Evolutionary conservation across 1,140 invertebrate species (phyloP).

Genomic region (Drosophila ogumai): DNA sequence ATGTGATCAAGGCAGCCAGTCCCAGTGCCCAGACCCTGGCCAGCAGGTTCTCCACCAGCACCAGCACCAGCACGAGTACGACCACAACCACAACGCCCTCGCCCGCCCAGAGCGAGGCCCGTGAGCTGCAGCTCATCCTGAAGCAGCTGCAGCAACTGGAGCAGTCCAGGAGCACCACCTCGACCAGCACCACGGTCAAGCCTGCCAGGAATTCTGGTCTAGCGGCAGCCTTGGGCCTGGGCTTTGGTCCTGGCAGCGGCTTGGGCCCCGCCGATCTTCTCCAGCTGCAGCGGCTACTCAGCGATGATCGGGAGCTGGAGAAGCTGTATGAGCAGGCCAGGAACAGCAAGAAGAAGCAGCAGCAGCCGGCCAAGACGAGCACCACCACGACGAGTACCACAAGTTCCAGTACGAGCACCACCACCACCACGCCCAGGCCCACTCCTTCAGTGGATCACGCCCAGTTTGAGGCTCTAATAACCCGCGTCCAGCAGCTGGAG

Average conservation of each 20-base stretch:
- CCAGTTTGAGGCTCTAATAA: slow-evolving; percentile 75
- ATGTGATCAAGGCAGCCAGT: slow-evolving; percentile 58
- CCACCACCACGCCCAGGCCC: slow-evolving; percentile 35
- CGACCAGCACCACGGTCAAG: slow-evolving; percentile 19
- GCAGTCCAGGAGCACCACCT: slow-evolving; percentile 38
- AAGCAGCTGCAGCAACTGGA: slow-evolving; percentile 55
- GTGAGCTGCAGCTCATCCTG: slow-evolving; percentile 52
- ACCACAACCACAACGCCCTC: slow-evolving; percentile 17
- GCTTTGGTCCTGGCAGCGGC: background rate
- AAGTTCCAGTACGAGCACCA: slow-evolving; percentile 18
- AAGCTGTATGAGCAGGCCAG: slow-evolving; percentile 78
- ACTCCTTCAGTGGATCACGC: slow-evolving; percentile 58
- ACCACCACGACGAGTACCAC: slow-evolving; percentile 38
- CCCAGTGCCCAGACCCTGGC: slow-evolving; percentile 39
- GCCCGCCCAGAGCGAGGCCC: slow-evolving; percentile 30
- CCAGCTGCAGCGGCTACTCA: slow-evolving; percentile 71
- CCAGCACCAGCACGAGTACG: background rate
- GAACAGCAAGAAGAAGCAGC: slow-evolving; percentile 52
- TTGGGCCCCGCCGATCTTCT: slow-evolving; percentile 58
- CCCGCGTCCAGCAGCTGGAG: slow-evolving; percentile 77
- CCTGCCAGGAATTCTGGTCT: background rate
- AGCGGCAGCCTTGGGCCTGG: slow-evolving; percentile 2
- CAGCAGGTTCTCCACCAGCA: slow-evolving; percentile 57
- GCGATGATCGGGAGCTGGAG: slow-evolving; percentile 74
- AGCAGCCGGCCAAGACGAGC: slow-evolving; percentile 23